Conservation (phyloP, 2,888 invertebrate species). For the Eupithecia centaureata region DNA sequence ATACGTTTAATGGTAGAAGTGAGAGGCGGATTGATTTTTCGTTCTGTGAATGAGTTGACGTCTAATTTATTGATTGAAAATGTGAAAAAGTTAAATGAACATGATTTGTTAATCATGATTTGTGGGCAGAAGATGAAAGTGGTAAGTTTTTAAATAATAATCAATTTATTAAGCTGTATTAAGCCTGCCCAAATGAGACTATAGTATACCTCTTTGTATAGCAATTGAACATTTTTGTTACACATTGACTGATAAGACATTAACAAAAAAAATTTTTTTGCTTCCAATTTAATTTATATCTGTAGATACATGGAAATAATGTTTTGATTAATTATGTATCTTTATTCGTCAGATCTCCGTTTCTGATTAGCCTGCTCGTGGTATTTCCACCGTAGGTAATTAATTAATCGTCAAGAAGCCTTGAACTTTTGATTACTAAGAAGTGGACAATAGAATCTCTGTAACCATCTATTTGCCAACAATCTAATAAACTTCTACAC, state of each 20-base stretch:
- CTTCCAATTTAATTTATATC: too few relatives aligned
- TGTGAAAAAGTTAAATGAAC: not conserved
- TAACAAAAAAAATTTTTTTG: too few relatives aligned
- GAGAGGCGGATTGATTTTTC: slow-evolving; percentile 46
- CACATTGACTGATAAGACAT: not conserved
- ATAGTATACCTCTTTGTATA: too few relatives aligned
- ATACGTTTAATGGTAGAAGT: slow-evolving; percentile 34
- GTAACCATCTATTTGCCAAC: slow-evolving; percentile 67
- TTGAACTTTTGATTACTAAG: slow-evolving; percentile 79
- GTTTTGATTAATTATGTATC: not conserved
- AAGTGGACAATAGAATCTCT: slow-evolving; percentile 77
- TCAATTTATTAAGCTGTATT: not conserved
- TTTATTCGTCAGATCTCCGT: slow-evolving; percentile 12
- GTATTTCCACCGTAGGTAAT: slow-evolving; percentile 60
- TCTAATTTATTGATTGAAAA: slow-evolving; percentile 15
- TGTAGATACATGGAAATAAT: not conserved
- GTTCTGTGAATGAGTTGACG: slow-evolving; percentile 32
- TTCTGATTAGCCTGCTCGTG: slow-evolving; percentile 64
- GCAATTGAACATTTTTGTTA: too few relatives aligned
- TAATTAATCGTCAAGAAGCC: slow-evolving; percentile 81
- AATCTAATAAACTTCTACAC: slow-evolving; percentile 50
- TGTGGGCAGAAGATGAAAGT: not conserved
- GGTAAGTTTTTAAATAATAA: not conserved
- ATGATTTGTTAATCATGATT: not conserved
- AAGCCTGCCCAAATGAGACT: not conserved